phyloP scores from a whole-genome alignment of 1,140 invertebrate genomes.

The Pogonognathellus flavescens region DNA sequence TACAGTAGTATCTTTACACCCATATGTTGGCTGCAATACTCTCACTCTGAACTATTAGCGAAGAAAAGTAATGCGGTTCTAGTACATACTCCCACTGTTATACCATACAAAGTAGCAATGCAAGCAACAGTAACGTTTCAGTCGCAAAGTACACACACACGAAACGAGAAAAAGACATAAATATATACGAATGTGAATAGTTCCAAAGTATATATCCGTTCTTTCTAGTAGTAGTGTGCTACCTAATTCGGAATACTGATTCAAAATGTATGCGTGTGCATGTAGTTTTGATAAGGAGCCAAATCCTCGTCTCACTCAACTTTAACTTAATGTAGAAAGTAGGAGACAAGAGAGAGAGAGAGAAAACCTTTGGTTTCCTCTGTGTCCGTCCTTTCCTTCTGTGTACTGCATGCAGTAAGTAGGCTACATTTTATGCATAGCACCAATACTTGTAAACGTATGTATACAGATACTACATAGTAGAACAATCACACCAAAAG shows the following conservation, averaged over 20 bases:
- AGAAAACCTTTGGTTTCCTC: background rate
- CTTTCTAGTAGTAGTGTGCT: too few species aligned
- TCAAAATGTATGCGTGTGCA: slow-evolving; percentile 39
- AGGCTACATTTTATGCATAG: background rate
- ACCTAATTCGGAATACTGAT: background rate
- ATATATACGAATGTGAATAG: too few species aligned
- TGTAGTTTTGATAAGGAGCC: slow-evolving; percentile 40
- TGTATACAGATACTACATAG: background rate
- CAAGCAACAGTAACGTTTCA: background rate
- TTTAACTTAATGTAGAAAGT: slow-evolving; percentile 36
- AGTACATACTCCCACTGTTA: too few species aligned
- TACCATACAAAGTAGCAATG: too few species aligned
- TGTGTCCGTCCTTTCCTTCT: background rate
- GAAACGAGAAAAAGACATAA: background rate
- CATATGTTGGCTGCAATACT: too few species aligned
- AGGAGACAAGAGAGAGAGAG: slow-evolving; percentile 13
- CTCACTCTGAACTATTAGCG: too few species aligned
- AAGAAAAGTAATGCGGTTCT: background rate
- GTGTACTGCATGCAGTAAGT: background rate
- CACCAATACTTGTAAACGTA: background rate
- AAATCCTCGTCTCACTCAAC: slow-evolving; percentile 49
- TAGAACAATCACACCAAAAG: background rate
- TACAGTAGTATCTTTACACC: too few species aligned
- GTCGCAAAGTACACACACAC: background rate
- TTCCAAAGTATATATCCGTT: too few species aligned